Evolutionary conservation across 2,113 vertebrate genomes (phyloP).

Genomic region (Haemorhous mexicanus): DNA sequence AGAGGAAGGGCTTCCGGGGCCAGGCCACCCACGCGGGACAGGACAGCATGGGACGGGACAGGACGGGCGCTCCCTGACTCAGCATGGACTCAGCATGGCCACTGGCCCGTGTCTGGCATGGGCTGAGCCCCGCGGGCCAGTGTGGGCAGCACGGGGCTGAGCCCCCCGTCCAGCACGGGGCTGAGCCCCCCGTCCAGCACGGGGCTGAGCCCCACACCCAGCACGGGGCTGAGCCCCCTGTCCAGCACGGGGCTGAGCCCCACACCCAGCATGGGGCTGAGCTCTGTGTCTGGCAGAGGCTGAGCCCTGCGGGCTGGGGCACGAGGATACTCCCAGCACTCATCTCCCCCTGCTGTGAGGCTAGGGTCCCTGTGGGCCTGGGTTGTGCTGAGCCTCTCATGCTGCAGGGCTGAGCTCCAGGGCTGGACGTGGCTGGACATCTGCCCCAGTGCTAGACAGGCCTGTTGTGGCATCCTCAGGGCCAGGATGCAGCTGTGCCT

Average conservation of each 20-base stretch:
- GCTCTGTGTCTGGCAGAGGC: too few species aligned
- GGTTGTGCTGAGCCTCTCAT: neutral
- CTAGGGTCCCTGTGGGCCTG: neutral
- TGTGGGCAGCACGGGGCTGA: neutral
- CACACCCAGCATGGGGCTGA: too few species aligned
- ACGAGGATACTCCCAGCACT: neutral
- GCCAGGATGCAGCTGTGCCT: neutral
- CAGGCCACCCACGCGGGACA: conserved; percentile 19
- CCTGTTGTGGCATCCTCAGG: fast-evolving
- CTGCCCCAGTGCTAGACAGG: fast-evolving
- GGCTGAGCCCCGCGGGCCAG: neutral
- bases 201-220: neutral
- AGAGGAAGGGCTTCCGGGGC: conserved; percentile 50
- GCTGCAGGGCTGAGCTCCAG: neutral
- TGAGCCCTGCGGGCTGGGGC: neutral
- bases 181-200: fast-evolving
- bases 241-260: neutral
- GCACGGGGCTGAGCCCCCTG: too few species aligned
- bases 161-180: too few species aligned
- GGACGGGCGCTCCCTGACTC: neutral
- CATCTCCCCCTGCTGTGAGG: fast-evolving
- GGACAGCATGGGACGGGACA: neutral
- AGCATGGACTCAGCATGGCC: neutral
- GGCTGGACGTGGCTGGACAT: neutral
- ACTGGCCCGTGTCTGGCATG: fast-evolving